Conservation (phyloP, 2,888 invertebrate species). For the Drosophila subsilvestris region DNA sequence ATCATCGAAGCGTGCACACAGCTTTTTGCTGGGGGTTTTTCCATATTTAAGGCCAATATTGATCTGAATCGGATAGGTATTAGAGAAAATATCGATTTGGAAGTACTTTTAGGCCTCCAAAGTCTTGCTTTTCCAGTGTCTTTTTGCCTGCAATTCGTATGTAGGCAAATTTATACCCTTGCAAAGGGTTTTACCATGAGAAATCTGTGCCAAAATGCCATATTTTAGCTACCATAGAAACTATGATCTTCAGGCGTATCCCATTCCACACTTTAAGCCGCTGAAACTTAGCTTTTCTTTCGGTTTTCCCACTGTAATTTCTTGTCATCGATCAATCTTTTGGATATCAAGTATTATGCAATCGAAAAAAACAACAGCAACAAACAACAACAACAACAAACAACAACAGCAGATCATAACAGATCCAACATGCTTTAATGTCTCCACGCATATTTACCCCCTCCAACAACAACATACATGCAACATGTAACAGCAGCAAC, state of each 20-base stretch:
- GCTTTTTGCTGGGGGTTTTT: not conserved
- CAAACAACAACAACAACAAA: not conserved
- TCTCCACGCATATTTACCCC: constrained; percentile 13
- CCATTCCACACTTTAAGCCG: not conserved
- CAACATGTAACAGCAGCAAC: constrained; percentile 27
- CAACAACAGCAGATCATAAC: not conserved
- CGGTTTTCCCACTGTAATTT: not conserved
- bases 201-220: too few relatives aligned
- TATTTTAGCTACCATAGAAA: too few relatives aligned
- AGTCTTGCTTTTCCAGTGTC: not conserved
- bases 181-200: too few relatives aligned
- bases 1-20: constrained; percentile 27
- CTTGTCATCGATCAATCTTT: constrained; percentile 1
- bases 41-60: not conserved
- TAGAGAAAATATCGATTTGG: not conserved
- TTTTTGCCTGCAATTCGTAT: too few relatives aligned
- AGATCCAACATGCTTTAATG: not conserved
- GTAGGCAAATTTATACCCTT: too few relatives aligned
- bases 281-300: not conserved
- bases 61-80: not conserved
- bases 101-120: too few relatives aligned
- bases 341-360: not conserved
- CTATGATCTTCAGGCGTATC: not conserved
- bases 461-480: constrained; percentile 8
- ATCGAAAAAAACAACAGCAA: not conserved